A percentile compares a stretch with the other conserved stretches of the same genome.
phyloP scores from a whole-genome alignment of 1,140 invertebrate species.

The Nymphalis io region DNA sequence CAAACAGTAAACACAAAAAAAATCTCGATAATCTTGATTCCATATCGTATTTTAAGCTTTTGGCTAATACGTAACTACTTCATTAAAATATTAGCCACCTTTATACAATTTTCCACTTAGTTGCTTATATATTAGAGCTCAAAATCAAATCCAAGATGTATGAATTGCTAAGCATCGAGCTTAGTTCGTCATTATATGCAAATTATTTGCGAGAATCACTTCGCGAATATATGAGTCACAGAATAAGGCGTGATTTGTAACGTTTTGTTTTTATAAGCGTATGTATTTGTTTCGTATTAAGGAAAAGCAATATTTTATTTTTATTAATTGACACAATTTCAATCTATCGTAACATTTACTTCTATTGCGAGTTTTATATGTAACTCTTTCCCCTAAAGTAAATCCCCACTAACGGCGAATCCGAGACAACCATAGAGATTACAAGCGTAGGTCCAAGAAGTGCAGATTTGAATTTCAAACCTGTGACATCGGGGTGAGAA shows the following conservation, averaged over 20 bases:
- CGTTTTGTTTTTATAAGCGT: neutral
- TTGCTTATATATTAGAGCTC: neutral
- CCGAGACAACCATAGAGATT: too few species aligned
- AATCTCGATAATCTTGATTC: constrained; percentile 7
- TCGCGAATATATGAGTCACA: constrained; percentile 31
- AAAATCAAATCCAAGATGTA: constrained; percentile 13
- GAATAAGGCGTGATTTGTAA: constrained; percentile 3
- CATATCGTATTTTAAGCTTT: constrained; percentile 12
- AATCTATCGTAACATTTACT: too few species aligned
- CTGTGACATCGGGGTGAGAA: too few species aligned
- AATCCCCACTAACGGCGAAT: too few species aligned
- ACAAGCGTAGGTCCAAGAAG: too few species aligned
- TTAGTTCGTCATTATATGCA: constrained; percentile 55
- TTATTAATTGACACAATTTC: neutral
- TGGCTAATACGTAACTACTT: constrained; percentile 1
- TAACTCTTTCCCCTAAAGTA: too few species aligned
- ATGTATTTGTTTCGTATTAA: constrained; percentile 7
- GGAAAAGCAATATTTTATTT: neutral
- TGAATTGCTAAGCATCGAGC: constrained; percentile 29
- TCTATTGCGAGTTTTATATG: too few species aligned
- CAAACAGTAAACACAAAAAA: neutral
- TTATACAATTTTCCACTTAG: neutral
- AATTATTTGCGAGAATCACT: constrained; percentile 44
- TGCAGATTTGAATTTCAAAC: too few species aligned
- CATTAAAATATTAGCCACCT: neutral